Base-by-base conservation (phyloP, 1,140 invertebrate species). In the Lordiphosa clarofinis region DNA sequence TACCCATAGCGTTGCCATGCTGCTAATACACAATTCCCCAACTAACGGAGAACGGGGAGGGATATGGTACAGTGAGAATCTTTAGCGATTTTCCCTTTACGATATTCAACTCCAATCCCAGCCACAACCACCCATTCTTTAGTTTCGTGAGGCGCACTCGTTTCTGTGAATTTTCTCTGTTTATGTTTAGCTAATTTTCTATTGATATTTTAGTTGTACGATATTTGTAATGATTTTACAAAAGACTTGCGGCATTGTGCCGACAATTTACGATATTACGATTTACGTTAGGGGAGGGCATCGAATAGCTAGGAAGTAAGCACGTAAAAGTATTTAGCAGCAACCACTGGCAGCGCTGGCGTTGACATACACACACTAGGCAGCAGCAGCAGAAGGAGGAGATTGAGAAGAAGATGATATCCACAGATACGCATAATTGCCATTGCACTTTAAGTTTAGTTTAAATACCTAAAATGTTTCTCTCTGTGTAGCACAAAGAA, bases 171-270 rank as follows among this genome's bases (percentile, higher is more conserved):
- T 59, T 39, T 43, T n/a, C 57, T 43, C 38, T 48, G 49, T 50
- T 55, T 65, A 50, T 69, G 21, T 69, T 82, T 84, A 82, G 76
- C 68, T 64, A 82, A 82, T 81, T 76, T 56, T 75, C 75, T 61
- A 62, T 56, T 59, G 65, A 46, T 70, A 65, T 73, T 63, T 49
- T 75, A 81, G 75, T 73, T 76, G 47, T 74, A 79, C 57, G 55
- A 53, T 79, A 81, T 71, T 81, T 84, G 78, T 76, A 82, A 84
- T 58, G 33, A 43, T 8, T 75, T 84, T 84, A 76, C 78, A 84
- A 74, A 76, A 84, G 76, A 82, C 76, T 82, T 82, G 76, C 56
- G 78, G 78, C 76, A 60, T 5, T 13, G 46, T 76, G 73, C 68
- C 73, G 53, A 60, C 35, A 52, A 37, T 36, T 49, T 36, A 56